Evolutionary conservation across 2,888 invertebrate genomes (phyloP), one percentile per base, ranked within the genome.

Genomic region (Hirtodrosophila trivittata): DNA sequence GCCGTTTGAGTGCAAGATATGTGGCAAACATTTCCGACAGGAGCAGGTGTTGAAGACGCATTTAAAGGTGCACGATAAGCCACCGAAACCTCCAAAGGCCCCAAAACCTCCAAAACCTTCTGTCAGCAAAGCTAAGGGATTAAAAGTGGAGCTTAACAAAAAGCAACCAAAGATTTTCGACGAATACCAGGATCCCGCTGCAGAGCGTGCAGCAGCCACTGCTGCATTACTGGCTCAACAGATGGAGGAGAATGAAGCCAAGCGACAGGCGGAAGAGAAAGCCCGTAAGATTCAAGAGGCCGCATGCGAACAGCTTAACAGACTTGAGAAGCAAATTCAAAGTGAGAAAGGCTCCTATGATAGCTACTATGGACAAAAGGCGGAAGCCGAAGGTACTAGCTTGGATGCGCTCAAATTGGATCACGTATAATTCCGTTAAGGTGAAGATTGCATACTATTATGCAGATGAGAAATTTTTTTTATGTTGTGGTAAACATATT

Each of bases 11-110:
- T 90, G 90, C 58, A 75, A 77, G 6, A 77, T 84, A 7, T 90
- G 90, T 43, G 87, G 85, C 35, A 90, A 88, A 50, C 83, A 88
- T 21, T 90, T 90, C 73, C 89, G 90, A 3, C 90, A 90, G 60
- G 82, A 85, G 42, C 87, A 89, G 30, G 89, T 90, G 12, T 60
- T 90, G 1, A 88, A 89, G 49, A 88, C 88, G 12, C 90, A 90
- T 51, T 83, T 89, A 71, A 88, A 89, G 60, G 86, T 87, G 16
- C 90, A 90, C 56, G 86, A 86, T 26, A 78, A 78, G 63, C 78
- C 78, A 3, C 78, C 78, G 0, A 80, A 72, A 10, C 80, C 68
- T 0, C 78, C 78, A n/a, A 68, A 65, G 47, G 57, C 50, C n/a
- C 64, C 57, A 39, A 78, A 86, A 14, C 58, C 68, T 0, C 60